Base-by-base conservation (phyloP, 2,888 invertebrate genomes). In the Nematopogon swammerdamellus region DNA sequence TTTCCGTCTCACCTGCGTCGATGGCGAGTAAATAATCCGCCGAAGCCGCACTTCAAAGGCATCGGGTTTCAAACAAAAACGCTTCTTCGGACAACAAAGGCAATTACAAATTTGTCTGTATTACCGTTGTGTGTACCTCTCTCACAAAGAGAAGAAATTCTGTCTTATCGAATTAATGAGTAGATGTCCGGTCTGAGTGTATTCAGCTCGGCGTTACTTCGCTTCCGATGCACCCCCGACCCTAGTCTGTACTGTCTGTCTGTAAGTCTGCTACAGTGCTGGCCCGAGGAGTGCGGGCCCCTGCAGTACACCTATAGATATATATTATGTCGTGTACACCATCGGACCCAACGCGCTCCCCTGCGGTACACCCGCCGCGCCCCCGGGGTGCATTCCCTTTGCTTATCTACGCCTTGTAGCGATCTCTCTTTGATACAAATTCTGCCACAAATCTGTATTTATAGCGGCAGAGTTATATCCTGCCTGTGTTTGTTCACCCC, bases 141-240 rank as follows among this genome's bases (percentile, higher is more conserved):
- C 20, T 17, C 11, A 6, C 25, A 25, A 25, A 25, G 25, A 25
- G 36, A 14, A 8, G 45, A 43, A 59, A 56, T 44, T 44, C 53
- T 54, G 62, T 64, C 65, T 67, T 63, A 63, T 64, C 65, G 62
- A 68, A 71, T 72, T 73, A 72, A 72, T 72, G 60, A 61, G 61
- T 60, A 56, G 63, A 58, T 65, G 63, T 67, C 64, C 59, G 63
- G 54, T 56, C 29, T 53, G 55, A 59, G 55, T 55, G 56, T 60
- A 62, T 64, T 67, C 63, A 62, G 58, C 64, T 62, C 62, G 60
- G 59, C 60, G n/a, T 36, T n/a, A n/a, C n/a, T 6, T 61, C 61
- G 57, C 60, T 65, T 66, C 63, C 64, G 58, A 58, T 45, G 43
- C 18, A 17, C 18, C 4, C 8, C 11, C 36, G 36, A 14, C 36